Base-by-base conservation (phyloP, 2,888 invertebrate genomes). In the Epirrhoe tristata region DNA sequence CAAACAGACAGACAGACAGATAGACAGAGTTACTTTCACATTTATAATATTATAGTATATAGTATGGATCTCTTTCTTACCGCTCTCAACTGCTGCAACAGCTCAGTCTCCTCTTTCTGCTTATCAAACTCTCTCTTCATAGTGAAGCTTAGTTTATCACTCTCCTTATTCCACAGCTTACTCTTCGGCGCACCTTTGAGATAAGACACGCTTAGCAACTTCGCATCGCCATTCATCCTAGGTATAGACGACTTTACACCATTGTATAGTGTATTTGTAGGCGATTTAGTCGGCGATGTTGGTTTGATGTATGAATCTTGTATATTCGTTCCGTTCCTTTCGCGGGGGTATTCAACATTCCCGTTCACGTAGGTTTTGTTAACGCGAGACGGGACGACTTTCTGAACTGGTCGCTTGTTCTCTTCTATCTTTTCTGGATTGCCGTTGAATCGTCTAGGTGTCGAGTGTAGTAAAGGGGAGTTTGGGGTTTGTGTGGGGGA, bases 91-190 rank as follows among this genome's bases (percentile, higher is more conserved):
- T 97, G 97, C 72, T 96, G 96, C 81, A 98, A 95, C 77, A 98
- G 91, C 82, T 98, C 97, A 6, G 96, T 95, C 85, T 98, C 98
- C 86, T 98, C 98, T 83, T 97, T 96, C 80, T 98, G 97, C 79
- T 97, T 97, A 85, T 98, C 98, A 74, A 98, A 97, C 87, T 98
- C 98, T 74, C 98, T 94, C 80, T 98, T 95, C 96, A 98, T 98
- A 0, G 98, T 98, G 86, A 98, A 98, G 82, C 97, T 97, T 78
- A 98, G 95, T 84, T 97, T 97, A 74, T 97, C 97, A 0, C 94
- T 90, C 77, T 96, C 96, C 78, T 96, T 95, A 77, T 95, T 96
- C 97, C 97, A 97, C 76, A 96, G 95, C 81, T 94, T 95, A 66
- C 85, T 84, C 75, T 91, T 92, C 51, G 93, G 85, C 48, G 89